These are phyloP conservation scores for Notechis scutatus DNA, from an alignment of 2,113 vertebrate species.

Conservation along the genomic window DNA sequence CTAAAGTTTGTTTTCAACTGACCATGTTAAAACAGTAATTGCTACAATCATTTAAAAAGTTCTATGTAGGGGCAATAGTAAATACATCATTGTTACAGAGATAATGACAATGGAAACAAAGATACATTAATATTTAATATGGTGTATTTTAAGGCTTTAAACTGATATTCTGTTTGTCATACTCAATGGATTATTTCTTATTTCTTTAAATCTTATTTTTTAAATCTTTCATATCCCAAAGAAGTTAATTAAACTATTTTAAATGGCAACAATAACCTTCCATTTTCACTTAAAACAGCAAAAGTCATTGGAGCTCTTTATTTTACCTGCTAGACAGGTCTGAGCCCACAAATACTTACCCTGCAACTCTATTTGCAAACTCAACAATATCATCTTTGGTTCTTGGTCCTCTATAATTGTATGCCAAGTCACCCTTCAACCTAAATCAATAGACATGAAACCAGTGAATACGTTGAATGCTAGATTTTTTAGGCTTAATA, in stretches of 20 bases:
- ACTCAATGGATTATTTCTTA: background rate
- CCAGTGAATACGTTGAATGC: background rate
- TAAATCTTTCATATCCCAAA: background rate
- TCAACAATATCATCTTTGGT: slow-evolving; percentile 97
- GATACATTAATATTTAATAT: background rate
- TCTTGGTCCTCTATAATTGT: slow-evolving; percentile 94
- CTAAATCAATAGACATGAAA: slow-evolving; percentile 60
- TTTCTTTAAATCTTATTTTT: background rate
- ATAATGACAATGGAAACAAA: background rate
- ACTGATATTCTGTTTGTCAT: background rate
- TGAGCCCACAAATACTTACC: slow-evolving; percentile 73
- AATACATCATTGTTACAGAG: background rate
- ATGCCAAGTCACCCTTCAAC: slow-evolving; percentile 91
- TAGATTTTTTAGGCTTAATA: background rate
- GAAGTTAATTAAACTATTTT: background rate
- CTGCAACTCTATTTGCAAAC: slow-evolving; percentile 94
- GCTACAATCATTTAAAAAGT: background rate
- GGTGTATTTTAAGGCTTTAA: background rate
- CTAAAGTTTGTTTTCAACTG: background rate
- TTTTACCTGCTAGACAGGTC: background rate
- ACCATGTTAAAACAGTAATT: background rate
- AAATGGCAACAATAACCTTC: background rate
- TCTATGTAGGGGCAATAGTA: background rate
- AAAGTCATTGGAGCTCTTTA: background rate
- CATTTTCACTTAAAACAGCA: background rate